Evolutionary conservation across 1,140 invertebrate species (phyloP).

Genomic region (Maniola jurtina): DNA sequence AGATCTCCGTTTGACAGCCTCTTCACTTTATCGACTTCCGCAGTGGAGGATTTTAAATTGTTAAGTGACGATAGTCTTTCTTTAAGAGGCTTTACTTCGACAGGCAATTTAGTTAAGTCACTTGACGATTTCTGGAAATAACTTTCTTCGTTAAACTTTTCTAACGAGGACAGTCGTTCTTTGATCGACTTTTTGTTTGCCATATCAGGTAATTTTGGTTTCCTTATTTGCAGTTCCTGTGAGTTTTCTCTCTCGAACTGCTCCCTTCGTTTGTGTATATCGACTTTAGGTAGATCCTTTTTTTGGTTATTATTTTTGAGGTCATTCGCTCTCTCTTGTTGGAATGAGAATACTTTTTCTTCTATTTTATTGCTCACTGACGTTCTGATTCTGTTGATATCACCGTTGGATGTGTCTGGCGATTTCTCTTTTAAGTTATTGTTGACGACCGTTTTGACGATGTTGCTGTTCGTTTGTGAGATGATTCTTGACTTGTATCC

Average conservation of each 20-base stretch:
- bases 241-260: slow-evolving; percentile 86
- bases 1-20: slow-evolving; percentile 77
- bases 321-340: slow-evolving; percentile 69
- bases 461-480: slow-evolving; percentile 71
- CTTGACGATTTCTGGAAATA: slow-evolving; percentile 67
- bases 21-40: slow-evolving; percentile 74
- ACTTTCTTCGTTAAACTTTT: slow-evolving; percentile 77
- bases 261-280: slow-evolving; percentile 89
- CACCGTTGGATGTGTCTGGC: slow-evolving; percentile 66
- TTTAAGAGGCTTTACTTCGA: slow-evolving; percentile 82
- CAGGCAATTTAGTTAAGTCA: slow-evolving; percentile 78
- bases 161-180: slow-evolving; percentile 84
- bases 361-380: slow-evolving; percentile 77
- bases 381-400: slow-evolving; percentile 71
- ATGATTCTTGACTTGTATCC: slow-evolving; percentile 88
- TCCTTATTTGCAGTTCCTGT: slow-evolving; percentile 71
- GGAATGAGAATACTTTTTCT: slow-evolving; percentile 76
- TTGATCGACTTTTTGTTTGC: slow-evolving; percentile 84
- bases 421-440: slow-evolving; percentile 71
- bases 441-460: slow-evolving; percentile 66
- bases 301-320: slow-evolving; percentile 72
- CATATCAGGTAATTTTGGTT: slow-evolving; percentile 80
- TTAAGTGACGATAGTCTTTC: slow-evolving; percentile 82
- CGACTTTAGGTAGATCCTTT: slow-evolving; percentile 86
- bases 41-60: slow-evolving; percentile 76